phyloP scores from a whole-genome alignment of 2,888 invertebrate genomes.

The Lasius platythorax region DNA sequence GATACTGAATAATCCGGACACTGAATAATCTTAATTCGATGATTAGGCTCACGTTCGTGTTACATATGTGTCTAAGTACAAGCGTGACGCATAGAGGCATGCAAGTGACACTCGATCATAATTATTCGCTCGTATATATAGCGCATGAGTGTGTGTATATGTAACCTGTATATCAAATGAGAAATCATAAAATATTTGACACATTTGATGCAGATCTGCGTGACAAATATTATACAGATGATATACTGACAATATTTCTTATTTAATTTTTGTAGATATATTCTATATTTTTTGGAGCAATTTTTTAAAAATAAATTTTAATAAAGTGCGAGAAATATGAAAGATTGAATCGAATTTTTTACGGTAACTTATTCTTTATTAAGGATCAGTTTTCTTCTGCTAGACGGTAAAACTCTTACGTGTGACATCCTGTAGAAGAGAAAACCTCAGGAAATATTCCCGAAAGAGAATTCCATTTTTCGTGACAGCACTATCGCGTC shows the following conservation, averaged over 20 bases:
- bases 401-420: not conserved
- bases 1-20: not conserved
- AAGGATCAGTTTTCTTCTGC: not conserved
- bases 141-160: not conserved
- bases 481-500: conserved; percentile 34
- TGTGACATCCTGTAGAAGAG: not conserved
- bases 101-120: conserved; percentile 28
- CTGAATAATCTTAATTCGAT: conserved; percentile 4
- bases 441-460: conserved; percentile 24
- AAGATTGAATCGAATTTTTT: not conserved
- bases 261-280: not conserved
- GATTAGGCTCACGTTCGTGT: conserved; percentile 9
- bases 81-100: not conserved
- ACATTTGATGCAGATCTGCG: not conserved
- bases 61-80: not conserved
- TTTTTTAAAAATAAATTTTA: not conserved
- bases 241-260: not conserved
- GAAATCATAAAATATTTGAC: not conserved
- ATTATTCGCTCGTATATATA: not conserved
- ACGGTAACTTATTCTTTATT: not conserved
- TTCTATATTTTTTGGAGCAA: not conserved
- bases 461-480: conserved; percentile 45
- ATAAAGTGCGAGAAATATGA: not conserved
- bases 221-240: not conserved
- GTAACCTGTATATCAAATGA: not conserved